Evolutionary conservation across 2,888 invertebrate species (phyloP).

Genomic region (Cantharis flavilabris): DNA sequence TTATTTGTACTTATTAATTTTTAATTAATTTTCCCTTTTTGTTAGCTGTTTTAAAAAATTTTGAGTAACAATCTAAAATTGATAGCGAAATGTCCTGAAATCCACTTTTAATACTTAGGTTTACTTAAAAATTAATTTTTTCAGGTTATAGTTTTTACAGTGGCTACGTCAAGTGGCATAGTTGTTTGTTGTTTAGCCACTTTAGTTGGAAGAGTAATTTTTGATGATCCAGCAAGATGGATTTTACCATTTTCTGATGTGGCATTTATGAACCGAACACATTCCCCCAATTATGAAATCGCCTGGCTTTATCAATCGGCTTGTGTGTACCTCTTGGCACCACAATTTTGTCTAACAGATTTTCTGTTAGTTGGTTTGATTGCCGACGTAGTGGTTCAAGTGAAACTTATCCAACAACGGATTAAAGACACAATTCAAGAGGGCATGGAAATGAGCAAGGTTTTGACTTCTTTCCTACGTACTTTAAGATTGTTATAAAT

Average conservation of each 20-base stretch:
- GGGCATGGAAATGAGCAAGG: not conserved
- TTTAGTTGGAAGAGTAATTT: not conserved
- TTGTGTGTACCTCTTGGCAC: not conserved
- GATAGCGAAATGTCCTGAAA: no score
- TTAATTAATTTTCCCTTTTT: no score
- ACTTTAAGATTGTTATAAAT: not conserved
- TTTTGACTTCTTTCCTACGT: not conserved
- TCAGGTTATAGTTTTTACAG: not conserved
- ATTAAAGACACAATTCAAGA: not conserved
- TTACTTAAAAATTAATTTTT: not conserved
- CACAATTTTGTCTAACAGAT: not conserved
- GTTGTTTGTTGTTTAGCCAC: not conserved
- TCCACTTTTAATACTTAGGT: no score
- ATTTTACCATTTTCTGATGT: conserved; percentile 6
- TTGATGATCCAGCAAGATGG: not conserved
- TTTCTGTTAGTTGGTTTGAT: not conserved
- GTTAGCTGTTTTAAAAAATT: no score
- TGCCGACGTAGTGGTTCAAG: not conserved
- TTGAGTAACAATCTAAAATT: no score
- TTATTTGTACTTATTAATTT: no score
- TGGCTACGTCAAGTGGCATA: not conserved
- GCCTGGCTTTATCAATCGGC: conserved; percentile 8
- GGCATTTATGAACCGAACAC: not conserved
- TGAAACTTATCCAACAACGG: not conserved
- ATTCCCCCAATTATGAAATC: conserved; percentile 20